Conservation (phyloP, 1,140 invertebrate genomes). For the Drosophila gunungcola region DNA sequence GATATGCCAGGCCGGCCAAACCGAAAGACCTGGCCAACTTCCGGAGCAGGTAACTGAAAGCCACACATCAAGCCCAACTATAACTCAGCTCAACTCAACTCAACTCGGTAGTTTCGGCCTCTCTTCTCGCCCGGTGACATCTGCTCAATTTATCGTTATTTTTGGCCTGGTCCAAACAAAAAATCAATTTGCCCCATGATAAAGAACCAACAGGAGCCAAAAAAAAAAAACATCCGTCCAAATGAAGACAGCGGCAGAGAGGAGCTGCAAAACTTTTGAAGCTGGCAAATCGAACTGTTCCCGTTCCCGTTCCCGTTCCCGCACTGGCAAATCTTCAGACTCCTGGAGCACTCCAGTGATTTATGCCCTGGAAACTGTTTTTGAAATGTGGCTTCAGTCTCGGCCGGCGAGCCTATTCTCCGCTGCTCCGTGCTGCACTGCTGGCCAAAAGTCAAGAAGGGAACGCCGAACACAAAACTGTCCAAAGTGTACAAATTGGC, state of each 20-base stretch:
- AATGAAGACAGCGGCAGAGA: constrained; percentile 13
- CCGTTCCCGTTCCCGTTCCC: background rate
- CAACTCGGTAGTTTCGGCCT: constrained; percentile 35
- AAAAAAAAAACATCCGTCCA: constrained; percentile 16
- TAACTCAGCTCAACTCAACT: constrained; percentile 75
- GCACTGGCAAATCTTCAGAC: constrained; percentile 2
- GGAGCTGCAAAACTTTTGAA: constrained; percentile 41
- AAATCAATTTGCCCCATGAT: constrained; percentile 81
- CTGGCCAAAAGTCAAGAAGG: constrained; percentile 72
- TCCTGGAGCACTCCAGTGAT: constrained; percentile 74
- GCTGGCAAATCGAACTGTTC: constrained; percentile 69
- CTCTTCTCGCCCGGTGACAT: constrained; percentile 60
- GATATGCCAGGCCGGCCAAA: constrained; percentile 60
- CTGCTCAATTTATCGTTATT: constrained; percentile 82
- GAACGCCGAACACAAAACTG: constrained; percentile 68
- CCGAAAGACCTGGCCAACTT: constrained; percentile 5
- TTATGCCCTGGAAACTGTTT: constrained; percentile 82
- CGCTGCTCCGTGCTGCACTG: constrained; percentile 45
- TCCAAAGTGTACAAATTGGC: constrained; percentile 82
- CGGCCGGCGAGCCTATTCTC: constrained; percentile 37
- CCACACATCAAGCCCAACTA: constrained; percentile 73
- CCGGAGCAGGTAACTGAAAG: constrained; percentile 49
- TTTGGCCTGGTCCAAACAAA: constrained; percentile 63
- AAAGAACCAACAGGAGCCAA: constrained; percentile 41
- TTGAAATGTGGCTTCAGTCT: constrained; percentile 79